Base-by-base conservation (phyloP, 2,113 vertebrate genomes). In the Eubucco bourcierii region DNA sequence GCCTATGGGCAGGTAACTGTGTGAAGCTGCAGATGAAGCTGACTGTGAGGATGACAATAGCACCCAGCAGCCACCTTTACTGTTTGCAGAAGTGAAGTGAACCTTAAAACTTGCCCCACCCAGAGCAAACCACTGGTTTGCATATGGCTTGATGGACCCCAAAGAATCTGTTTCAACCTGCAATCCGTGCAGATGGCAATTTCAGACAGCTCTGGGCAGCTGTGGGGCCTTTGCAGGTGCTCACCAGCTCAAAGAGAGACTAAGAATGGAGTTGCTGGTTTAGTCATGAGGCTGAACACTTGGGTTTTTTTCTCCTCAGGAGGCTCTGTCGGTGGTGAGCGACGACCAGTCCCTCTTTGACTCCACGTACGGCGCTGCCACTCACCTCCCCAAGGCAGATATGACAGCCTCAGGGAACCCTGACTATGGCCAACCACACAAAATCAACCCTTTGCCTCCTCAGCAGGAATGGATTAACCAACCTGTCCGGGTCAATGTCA, bases 261-360 rank as follows among this genome's bases (percentile, higher is more conserved):
- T 6, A 28, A 11, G 58, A 73, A 66, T 58, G 61, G 68, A 75
- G 93, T 34, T 52, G 34, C 66, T 74, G 31, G 46, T 66, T 75
- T 39, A 66, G 65, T 33, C 90, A 63, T 53, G 56, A 79, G 82
- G 19, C 80, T 80, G 34, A 75, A 33, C 10, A 11, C 76, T 93
- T 55, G 18, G 16, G 29, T 53, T 7, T 89, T 70, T 87, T 87
- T 94, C 90, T 96, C 90, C 84, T 76, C 55, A 99, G 99, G 99
- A 99, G 99, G 99, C 99, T 97, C 98, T 99, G 97, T 99, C 99
- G 95, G 99, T 99, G 98, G 99, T 99, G 98, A 99, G 99, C 95
- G 99, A 99, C 98, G 99, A 99, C 97, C 99, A 99, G 97, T 99
- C 99, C 97, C 98, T 99, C 94, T 99, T 99, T 23, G 99, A 99